phyloP scores from a whole-genome alignment of 2,113 vertebrate species.

The Ginglymostoma cirratum region DNA sequence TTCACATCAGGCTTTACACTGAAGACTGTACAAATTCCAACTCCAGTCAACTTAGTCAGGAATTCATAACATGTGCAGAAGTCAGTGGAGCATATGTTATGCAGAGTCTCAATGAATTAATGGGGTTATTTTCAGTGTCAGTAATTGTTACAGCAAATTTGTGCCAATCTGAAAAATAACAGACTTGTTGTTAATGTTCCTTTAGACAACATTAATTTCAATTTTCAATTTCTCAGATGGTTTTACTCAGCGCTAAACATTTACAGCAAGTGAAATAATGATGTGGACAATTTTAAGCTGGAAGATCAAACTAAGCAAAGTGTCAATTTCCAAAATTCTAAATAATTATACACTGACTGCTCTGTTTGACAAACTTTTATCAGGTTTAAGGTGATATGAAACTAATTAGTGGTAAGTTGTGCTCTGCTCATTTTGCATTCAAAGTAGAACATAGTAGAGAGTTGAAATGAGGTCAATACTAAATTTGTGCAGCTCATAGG shows the following conservation, averaged over 20 bases:
- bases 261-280: too few species aligned
- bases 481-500: neutral
- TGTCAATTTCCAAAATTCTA: neutral
- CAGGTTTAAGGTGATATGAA: neutral
- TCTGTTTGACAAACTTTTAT: neutral
- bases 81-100: neutral
- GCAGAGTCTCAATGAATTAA: slow-evolving; percentile 23
- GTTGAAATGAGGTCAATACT: neutral
- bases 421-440: neutral
- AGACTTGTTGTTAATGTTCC: neutral
- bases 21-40: slow-evolving; percentile 13
- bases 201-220: neutral
- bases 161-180: slow-evolving; percentile 10
- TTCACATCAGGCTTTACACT: neutral
- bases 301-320: neutral
- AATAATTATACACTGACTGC: neutral
- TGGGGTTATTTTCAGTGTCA: slow-evolving; percentile 11
- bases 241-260: neutral
- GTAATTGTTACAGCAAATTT: slow-evolving; percentile 5
- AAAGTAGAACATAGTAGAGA: neutral
- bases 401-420: neutral
- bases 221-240: neutral
- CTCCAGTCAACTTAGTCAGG: neutral
- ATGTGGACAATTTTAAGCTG: neutral
- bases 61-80: neutral